Evolutionary conservation across 2,797 vertebrate genomes (phyloP), one percentile per base, ranked within the genome.

Genomic region (Lagocephalus sceleratus): DNA sequence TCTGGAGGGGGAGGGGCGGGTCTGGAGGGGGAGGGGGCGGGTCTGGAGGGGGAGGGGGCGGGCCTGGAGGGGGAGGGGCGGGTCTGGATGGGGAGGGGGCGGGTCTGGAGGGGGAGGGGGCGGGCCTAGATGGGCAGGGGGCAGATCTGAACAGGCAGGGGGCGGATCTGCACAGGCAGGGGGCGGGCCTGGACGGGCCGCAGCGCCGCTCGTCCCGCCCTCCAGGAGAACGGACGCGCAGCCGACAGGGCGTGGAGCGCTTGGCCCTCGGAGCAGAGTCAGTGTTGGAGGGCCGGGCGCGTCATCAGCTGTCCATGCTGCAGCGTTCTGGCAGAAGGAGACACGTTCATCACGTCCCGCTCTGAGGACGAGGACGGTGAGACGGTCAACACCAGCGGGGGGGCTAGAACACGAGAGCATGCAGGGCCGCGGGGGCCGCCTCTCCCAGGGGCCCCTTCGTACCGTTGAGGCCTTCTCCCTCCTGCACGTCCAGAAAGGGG

Each of bases 271-370:
- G 69, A 79, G 78, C 69, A 77, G 69, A 77, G 78, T 85, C 75
- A 57, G 42, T 75, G 72, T 75, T 68, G 43, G 64, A 73, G 26
- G 56, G 58, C 63, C 32, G n/a, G n/a, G 88, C 85, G 86, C 91
- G 88, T 90, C 92, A 98, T 97, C 95, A 98, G 96, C 96, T 98
- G 93, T 98, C 94, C 96, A 97, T 97, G 92, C 94, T 95, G 90
- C 91, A 92, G 90, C 92, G 93, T 88, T 96, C 95, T 97, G 88
- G 69, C 67, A 84, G 61, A 54, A 49, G 35, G 44, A 59, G 20
- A 60, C 20, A 56, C n/a, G n/a, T n/a, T n/a, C n/a, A n/a, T n/a
- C n/a, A n/a, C n/a, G n/a, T n/a, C n/a, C n/a, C n/a, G n/a, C n/a
- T n/a, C n/a, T n/a, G n/a, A n/a, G n/a, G n/a, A n/a, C n/a, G n/a